Conservation (phyloP, 2,797 vertebrate species). For the Lindbergichthys nudifrons region DNA sequence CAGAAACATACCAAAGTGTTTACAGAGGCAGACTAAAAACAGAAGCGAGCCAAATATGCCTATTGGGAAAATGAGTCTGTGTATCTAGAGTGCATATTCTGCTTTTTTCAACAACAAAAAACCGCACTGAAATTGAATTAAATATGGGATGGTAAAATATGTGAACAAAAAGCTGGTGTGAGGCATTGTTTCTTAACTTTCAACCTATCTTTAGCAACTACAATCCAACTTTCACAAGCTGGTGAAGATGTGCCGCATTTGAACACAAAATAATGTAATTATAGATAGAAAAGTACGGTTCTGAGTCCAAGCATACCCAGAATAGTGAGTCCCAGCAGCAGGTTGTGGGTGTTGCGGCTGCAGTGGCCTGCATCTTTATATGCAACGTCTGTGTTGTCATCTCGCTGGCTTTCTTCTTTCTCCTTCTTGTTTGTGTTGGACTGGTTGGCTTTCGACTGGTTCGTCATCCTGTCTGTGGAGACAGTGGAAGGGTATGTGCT, state of each 20-base stretch:
- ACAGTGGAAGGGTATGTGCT: slow-evolving; percentile 12
- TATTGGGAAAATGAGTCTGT: slow-evolving; percentile 41
- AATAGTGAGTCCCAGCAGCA: slow-evolving; percentile 84
- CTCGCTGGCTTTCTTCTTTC: slow-evolving; percentile 63
- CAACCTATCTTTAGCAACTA: neutral
- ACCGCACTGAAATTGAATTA: slow-evolving; percentile 19
- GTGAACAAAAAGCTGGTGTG: neutral
- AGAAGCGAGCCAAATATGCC: slow-evolving; percentile 41
- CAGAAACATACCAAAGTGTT: slow-evolving; percentile 60
- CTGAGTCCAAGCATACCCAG: slow-evolving; percentile 64
- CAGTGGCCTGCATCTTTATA: slow-evolving; percentile 78
- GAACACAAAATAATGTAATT: neutral
- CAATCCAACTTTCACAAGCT: neutral
- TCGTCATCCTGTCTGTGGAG: slow-evolving; percentile 83
- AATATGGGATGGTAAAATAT: neutral
- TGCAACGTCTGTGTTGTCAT: slow-evolving; percentile 71
- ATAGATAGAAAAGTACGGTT: neutral
- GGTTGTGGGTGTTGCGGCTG: slow-evolving; percentile 80
- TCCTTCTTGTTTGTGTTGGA: slow-evolving; percentile 73
- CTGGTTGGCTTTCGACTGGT: slow-evolving; percentile 78
- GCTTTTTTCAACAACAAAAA: slow-evolving; percentile 15
- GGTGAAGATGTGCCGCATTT: neutral
- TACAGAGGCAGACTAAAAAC: slow-evolving; percentile 43
- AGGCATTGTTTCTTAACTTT: neutral
- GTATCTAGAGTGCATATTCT: slow-evolving; percentile 4